Percentiles rank a stretch among this genome's conserved stretches.
These are phyloP conservation scores for Hozukius guyotensis DNA, from an alignment of 2,797 vertebrate genomes.

Conservation along the genomic window DNA sequence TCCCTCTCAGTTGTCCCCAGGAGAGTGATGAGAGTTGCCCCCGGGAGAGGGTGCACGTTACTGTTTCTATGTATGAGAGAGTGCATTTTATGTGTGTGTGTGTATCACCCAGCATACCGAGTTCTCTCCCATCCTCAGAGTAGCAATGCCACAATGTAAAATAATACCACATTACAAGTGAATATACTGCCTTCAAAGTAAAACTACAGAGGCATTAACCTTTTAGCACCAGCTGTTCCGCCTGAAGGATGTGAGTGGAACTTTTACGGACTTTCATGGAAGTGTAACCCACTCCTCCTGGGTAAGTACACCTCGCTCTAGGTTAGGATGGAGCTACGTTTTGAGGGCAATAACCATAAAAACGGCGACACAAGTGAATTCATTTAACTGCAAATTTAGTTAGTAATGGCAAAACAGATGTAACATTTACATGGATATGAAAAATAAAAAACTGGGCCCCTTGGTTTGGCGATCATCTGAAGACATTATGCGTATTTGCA, in stretches of 20 bases:
- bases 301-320: not conserved
- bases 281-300: not conserved
- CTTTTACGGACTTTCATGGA: not conserved
- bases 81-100: slow-evolving; percentile 5
- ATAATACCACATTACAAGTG: not conserved
- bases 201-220: not conserved
- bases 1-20: slow-evolving; percentile 71
- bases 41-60: slow-evolving; percentile 43
- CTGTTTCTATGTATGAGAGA: slow-evolving; percentile 28
- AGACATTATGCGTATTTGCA: not conserved
- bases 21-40: slow-evolving; percentile 75
- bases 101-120: not conserved
- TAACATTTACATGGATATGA: too few relatives aligned
- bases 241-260: not conserved
- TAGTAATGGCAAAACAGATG: not conserved
- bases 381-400: not conserved
- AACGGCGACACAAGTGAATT: not conserved
- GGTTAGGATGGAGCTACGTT: not conserved
- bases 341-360: not conserved
- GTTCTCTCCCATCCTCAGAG: not conserved
- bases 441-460: not conserved
- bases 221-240: not conserved
- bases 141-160: not conserved
- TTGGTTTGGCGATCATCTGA: not conserved
- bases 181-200: not conserved